Conservation (phyloP, 2,888 invertebrate species). For the Drosophila imparisetae region DNA sequence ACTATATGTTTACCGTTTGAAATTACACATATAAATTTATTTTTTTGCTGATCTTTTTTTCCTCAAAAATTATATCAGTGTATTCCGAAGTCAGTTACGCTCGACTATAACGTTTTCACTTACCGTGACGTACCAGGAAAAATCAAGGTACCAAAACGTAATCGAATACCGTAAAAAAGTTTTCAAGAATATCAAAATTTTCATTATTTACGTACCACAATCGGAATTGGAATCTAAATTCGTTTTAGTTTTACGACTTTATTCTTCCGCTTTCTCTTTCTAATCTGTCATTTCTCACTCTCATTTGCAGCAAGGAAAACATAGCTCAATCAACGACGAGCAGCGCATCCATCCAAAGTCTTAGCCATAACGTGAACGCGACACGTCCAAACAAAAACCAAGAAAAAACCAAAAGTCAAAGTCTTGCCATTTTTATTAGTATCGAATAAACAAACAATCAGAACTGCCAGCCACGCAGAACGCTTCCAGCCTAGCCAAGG, state of each 20-base stretch:
- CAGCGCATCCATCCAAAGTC: slow-evolving; percentile 59
- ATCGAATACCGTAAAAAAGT: not conserved
- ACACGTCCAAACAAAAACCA: slow-evolving; percentile 44
- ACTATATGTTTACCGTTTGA: not conserved
- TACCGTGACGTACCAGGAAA: not conserved
- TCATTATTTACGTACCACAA: not conserved
- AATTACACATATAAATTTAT: not conserved
- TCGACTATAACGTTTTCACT: not conserved
- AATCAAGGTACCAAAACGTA: not conserved
- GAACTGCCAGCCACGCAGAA: slow-evolving; percentile 58
- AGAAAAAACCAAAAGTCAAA: slow-evolving; percentile 39
- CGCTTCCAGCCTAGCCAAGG: slow-evolving; percentile 14
- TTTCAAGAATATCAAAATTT: not conserved
- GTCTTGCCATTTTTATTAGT: slow-evolving; percentile 55
- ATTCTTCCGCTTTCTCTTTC: not conserved
- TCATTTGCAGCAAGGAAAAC: slow-evolving; percentile 16
- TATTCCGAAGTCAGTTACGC: not conserved
- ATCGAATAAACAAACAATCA: slow-evolving; percentile 60
- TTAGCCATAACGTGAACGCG: slow-evolving; percentile 59
- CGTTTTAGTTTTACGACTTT: not conserved
- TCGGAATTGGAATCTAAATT: not conserved
- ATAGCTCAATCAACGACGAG: slow-evolving; percentile 11
- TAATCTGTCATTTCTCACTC: not conserved
- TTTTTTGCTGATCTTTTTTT: not conserved
- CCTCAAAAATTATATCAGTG: not conserved